Conservation (phyloP, 2,113 vertebrate genomes). For the Emberiza fucata region DNA sequence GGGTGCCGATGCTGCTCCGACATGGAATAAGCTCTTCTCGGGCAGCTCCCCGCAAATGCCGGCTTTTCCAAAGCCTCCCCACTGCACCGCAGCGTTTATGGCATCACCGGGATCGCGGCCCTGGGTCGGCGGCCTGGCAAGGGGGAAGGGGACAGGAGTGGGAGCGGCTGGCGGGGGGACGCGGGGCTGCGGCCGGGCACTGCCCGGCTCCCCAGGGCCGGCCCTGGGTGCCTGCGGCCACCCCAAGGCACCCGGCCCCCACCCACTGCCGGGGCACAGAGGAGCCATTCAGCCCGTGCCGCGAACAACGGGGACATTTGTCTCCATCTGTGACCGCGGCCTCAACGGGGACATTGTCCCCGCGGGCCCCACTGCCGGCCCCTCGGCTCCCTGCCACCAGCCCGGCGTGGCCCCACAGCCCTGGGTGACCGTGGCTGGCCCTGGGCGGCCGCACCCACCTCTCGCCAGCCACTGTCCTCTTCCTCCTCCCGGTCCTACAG, state of each 20-base stretch:
- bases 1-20: slow-evolving; percentile 24
- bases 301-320: slow-evolving; percentile 34
- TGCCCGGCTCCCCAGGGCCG: background rate
- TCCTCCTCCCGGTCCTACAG: background rate
- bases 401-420: background rate
- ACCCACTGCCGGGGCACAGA: slow-evolving; percentile 41
- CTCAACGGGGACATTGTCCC: slow-evolving; percentile 60
- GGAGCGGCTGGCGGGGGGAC: background rate
- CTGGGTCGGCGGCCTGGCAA: background rate
- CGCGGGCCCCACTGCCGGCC: background rate
- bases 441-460: background rate
- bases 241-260: slow-evolving; percentile 12
- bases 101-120: background rate
- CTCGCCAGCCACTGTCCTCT: fast-evolving
- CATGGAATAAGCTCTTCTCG: slow-evolving; percentile 26
- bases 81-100: background rate
- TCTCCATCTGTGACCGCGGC: background rate
- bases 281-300: slow-evolving; percentile 18
- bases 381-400: background rate
- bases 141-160: background rate
- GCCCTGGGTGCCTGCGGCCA: background rate
- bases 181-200: background rate
- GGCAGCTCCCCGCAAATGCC: background rate
- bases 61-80: background rate
- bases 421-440: background rate